These are phyloP conservation scores for Drosophila orosa DNA, from an alignment of 1,140 invertebrate genomes.

Conservation along the genomic window DNA sequence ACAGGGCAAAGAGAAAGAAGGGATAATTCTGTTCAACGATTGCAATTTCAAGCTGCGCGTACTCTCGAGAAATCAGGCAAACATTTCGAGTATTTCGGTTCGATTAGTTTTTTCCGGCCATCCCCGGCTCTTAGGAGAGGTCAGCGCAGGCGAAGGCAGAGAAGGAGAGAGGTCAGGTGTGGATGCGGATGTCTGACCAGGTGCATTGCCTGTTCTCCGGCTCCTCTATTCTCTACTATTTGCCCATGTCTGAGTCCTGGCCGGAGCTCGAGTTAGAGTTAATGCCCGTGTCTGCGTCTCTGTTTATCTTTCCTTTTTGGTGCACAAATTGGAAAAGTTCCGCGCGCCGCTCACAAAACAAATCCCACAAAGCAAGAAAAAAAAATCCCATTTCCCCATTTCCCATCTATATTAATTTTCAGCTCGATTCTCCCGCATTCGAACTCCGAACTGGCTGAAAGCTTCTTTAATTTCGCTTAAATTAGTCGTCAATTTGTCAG, in stretches of 20 bases:
- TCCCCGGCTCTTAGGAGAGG: slow-evolving; percentile 26
- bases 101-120: slow-evolving; percentile 71
- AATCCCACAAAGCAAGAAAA: slow-evolving; percentile 28
- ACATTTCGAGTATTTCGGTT: slow-evolving; percentile 72
- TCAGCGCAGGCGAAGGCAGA: slow-evolving; percentile 14
- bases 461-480: slow-evolving; percentile 57
- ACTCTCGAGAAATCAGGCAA: slow-evolving; percentile 79
- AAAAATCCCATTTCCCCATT: slow-evolving; percentile 22
- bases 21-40: slow-evolving; percentile 60
- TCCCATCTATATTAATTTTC: slow-evolving; percentile 74
- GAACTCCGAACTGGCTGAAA: slow-evolving; percentile 24
- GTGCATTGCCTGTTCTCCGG: slow-evolving; percentile 43
- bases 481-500: slow-evolving; percentile 59
- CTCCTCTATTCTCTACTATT: slow-evolving; percentile 13
- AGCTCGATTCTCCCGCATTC: slow-evolving; percentile 41
- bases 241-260: slow-evolving; percentile 46
- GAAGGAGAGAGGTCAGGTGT: slow-evolving; percentile 1
- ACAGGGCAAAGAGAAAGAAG: slow-evolving; percentile 15
- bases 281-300: slow-evolving; percentile 55
- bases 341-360: slow-evolving; percentile 48
- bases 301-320: slow-evolving; percentile 64
- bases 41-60: slow-evolving; percentile 69
- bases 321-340: slow-evolving; percentile 78
- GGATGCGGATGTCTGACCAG: slow-evolving; percentile 34
- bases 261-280: slow-evolving; percentile 34